Evolutionary conservation across 1,140 invertebrate species (phyloP), one percentile per base, ranked within the genome.

Genomic region (Amphibalanus amphitrite): DNA sequence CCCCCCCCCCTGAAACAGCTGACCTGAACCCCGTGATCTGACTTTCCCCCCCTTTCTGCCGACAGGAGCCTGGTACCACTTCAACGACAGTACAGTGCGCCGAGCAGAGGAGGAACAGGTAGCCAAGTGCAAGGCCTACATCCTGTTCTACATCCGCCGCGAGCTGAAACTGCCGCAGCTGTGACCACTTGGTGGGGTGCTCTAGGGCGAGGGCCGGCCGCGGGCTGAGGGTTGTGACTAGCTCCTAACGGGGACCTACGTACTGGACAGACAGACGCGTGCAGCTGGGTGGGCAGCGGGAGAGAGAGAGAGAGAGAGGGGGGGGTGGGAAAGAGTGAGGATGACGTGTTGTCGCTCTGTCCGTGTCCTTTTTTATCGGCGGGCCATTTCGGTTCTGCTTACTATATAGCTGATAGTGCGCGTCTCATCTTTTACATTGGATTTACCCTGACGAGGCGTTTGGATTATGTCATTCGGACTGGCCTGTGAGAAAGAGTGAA

Each of bases 1-100:
- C 38, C 38, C 38, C 38, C 38, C 38, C 38, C 38, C 38, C 38
- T 6, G 6, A n/a, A n/a, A n/a, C n/a, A n/a, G n/a, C n/a, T n/a
- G n/a, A n/a, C n/a, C n/a, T n/a, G n/a, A 17, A 38, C 6, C 6
- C 38, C 38, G 38, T 17, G 6, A 8, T 38, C 10, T 59, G 47
- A 59, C 47, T 1, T 23, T 1, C 20, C 47, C 20, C 47, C 1
- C 47, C 17, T 13, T 20, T 23, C 10, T 23, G 47, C 17, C 47
- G 13, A 20, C 47, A 59, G 47, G 47, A 3, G 47, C 72, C 75
- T 92, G 90, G 90, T 90, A 89, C 81, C 89, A 92, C 80, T 93
- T 92, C 82, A 91, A 93, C 81, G 90, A 93, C 80, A 90, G 89
- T 77, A 88, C 87, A n/a, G 90, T 93, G n/a, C 85, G 88, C 26